A percentile compares a stretch with the other conserved stretches of the same genome.
Conservation (phyloP, 2,797 vertebrate genomes). For the Notolepis coatsorum region DNA sequence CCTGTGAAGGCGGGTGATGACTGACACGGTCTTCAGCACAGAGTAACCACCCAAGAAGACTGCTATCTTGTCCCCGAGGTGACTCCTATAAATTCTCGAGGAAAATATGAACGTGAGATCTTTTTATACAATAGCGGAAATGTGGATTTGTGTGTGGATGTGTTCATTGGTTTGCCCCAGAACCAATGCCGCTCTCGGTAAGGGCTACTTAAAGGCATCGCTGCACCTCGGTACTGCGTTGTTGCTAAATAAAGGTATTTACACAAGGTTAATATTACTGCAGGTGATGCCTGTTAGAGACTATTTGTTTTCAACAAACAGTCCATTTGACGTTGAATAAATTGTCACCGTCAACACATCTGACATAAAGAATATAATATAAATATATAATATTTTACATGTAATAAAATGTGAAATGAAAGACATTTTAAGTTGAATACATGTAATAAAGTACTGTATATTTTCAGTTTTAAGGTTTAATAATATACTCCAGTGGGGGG, state of each 20-base stretch:
- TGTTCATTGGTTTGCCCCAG: no score
- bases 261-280: slow-evolving; percentile 67
- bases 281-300: slow-evolving; percentile 49
- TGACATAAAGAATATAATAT: no score
- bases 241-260: slow-evolving; percentile 67
- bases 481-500: background rate
- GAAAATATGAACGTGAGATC: background rate
- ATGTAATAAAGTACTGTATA: background rate
- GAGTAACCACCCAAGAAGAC: slow-evolving; percentile 50
- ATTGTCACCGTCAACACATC: no score
- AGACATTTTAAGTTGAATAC: background rate
- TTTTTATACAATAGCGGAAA: background rate
- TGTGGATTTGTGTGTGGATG: no score
- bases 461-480: background rate
- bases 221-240: slow-evolving; percentile 56
- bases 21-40: slow-evolving; percentile 38
- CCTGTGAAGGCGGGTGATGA: slow-evolving; percentile 56
- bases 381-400: background rate
- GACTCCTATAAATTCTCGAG: no score
- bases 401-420: background rate
- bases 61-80: background rate
- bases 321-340: slow-evolving; percentile 51
- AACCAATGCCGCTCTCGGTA: no score
- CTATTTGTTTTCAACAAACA: slow-evolving; percentile 55
- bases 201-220: slow-evolving; percentile 39